Base-by-base conservation (phyloP, 2,888 invertebrate species). In the Onthophagus sagittarius region DNA sequence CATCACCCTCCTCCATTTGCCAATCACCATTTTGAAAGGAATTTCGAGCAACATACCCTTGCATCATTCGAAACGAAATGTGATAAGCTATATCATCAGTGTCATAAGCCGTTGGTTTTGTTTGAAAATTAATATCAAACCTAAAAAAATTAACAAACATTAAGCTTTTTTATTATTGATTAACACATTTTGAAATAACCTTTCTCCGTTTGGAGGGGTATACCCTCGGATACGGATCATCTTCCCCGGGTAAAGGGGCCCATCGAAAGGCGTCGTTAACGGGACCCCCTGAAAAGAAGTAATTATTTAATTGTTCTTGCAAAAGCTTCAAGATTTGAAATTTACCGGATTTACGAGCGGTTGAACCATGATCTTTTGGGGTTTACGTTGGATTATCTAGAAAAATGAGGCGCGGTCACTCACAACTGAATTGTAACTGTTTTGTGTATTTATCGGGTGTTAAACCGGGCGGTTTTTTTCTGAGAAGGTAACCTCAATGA, bases 41-140 rank as follows among this genome's bases (percentile, higher is more conserved):
- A 81, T 91, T 91, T 74, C 90, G 85, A 5, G 89, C 88, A 31
- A 91, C 83, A 69, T 87, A 85, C 15, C 87, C 87, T 73, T 89
- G 88, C n/a, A 83, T 79, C 76, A 90, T 86, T 39, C 89, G 86
- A 6, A 89, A 87, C 15, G 92, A 91, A 0, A 94, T 80, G 79
- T 94, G 94, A 1, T 94, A 85, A 0, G 92, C 93, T 69, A 94
- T 91, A 81, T 94, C 93, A 81, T 93, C 93, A 0, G 92, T 87
- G 0, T 93, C 93, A 80, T 90, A 90, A 0, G 90, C 87, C 79
- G 88, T 90, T 0, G 93, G 91, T 0, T 94, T 94, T 77, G 91
- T 89, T 80, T 93, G 93, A 33, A 94, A 88, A 84, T 94, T 94
- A 5, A 94, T 88, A 0, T 92, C 91, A 83, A 94, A 93, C 77